Evolutionary conservation across 2,888 invertebrate genomes (phyloP).

Genomic region (Busseola fusca): DNA sequence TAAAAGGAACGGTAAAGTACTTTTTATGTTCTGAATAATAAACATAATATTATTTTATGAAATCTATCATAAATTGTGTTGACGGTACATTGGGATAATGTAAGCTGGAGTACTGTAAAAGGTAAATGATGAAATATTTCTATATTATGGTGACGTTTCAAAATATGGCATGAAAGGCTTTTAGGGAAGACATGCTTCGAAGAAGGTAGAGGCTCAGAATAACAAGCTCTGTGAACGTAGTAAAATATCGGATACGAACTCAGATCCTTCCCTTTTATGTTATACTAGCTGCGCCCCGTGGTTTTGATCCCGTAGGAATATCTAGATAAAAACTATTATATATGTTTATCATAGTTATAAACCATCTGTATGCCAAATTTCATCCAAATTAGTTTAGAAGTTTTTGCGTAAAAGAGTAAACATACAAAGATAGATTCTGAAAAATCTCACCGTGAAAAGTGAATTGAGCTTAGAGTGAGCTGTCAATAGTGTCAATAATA

Average conservation of each 20-base stretch:
- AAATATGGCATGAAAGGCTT: conserved; percentile 39
- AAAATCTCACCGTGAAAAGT: no score
- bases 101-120: conserved; percentile 11
- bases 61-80: conserved; percentile 39
- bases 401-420: no score
- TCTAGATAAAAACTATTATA: no score
- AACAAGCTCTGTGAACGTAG: conserved; percentile 9
- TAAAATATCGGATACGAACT: not conserved
- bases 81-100: conserved; percentile 44
- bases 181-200: conserved; percentile 22
- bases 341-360: no score
- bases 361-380: no score
- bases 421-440: no score
- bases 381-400: no score
- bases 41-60: conserved; percentile 24
- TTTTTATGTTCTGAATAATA: conserved; percentile 40
- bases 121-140: conserved; percentile 39
- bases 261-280: not conserved
- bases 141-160: conserved; percentile 38
- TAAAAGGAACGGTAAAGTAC: conserved; percentile 10
- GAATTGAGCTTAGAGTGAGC: no score
- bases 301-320: no score
- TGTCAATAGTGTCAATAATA: no score
- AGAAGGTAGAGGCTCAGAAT: conserved; percentile 12
- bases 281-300: no score